Evolutionary conservation across 2,888 invertebrate genomes (phyloP), one percentile per base, ranked within the genome.

Genomic region (Pandemis cinnamomeana): DNA sequence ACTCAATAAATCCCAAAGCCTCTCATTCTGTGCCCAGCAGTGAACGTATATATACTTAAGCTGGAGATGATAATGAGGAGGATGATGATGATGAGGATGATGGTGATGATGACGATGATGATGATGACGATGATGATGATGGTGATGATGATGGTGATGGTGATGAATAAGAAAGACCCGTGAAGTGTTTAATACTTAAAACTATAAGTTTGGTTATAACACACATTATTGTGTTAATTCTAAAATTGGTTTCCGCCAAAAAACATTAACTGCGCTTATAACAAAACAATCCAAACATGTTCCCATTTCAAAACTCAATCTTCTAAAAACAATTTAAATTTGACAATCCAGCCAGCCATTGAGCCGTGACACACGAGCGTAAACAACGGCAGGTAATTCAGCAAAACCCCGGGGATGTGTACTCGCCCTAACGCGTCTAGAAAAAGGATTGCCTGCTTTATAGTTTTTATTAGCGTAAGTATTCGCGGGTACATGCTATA

Each of bases 401-500:
- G 83, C 79, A 80, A 83, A 78, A 80, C 90, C 84, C 90, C 46
- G 67, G 91, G 90, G 75, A 85, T 88, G 87, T 88, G 87, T 77
- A 84, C 82, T 82, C 86, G 81, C 90, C 90, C 89, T 90, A 88
- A 89, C 78, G 69, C 63, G 60, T 68, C 51, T 13, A 82, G 84
- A 87, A 88, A 92, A 93, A 92, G 92, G 92, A 92, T 93, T 91
- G 84, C 87, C 82, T 84, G 79, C 83, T 86, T 90, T 92, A 90
- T 91, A 91, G 89, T 91, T 92, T 91, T 92, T 92, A 92, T 91
- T 90, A 84, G 87, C 82, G 78, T 80, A 80, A 81, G 11, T 11
- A 84, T 87, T 88, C 87, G 86, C 75, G 83, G 84, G 83, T 82
- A 79, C 80, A 27, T 74, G 79, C 80, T 83, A 81, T 85, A 88